Evolutionary conservation across 2,888 invertebrate genomes (phyloP).

Genomic region (Drosophila sordidapex): DNA sequence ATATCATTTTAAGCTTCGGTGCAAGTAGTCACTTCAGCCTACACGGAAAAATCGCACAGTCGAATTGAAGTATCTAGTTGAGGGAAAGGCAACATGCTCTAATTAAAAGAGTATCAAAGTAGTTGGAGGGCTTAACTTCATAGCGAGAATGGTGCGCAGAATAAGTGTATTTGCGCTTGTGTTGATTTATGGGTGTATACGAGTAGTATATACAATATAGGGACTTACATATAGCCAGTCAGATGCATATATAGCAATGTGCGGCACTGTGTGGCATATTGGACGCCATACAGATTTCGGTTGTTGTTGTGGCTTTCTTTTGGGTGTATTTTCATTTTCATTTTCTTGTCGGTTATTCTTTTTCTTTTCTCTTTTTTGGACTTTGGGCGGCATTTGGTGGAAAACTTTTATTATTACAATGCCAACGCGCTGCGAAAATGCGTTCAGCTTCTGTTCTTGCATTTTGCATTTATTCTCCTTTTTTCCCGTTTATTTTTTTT

Average conservation of each 20-base stretch:
- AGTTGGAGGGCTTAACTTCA: constrained; percentile 46
- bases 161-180: constrained; percentile 60
- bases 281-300: constrained; percentile 63
- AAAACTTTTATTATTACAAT: constrained; percentile 74
- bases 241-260: constrained; percentile 38
- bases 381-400: constrained; percentile 38
- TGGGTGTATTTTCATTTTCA: constrained; percentile 49
- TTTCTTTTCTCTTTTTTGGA: constrained; percentile 20
- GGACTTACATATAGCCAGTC: constrained; percentile 35
- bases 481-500: constrained; percentile 29
- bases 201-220: constrained; percentile 42
- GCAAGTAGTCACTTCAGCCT: neutral
- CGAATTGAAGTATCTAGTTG: neutral
- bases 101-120: constrained; percentile 20
- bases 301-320: constrained; percentile 57
- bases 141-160: constrained; percentile 43
- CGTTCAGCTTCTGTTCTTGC: constrained; percentile 61
- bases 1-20: neutral
- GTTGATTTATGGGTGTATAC: constrained; percentile 65
- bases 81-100: neutral
- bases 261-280: constrained; percentile 53
- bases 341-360: constrained; percentile 45
- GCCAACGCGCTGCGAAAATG: constrained; percentile 63
- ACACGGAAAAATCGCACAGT: fast-evolving
- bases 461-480: constrained; percentile 47